Conservation (phyloP, 2,797 vertebrate genomes). For the Echeneis naucrates region DNA sequence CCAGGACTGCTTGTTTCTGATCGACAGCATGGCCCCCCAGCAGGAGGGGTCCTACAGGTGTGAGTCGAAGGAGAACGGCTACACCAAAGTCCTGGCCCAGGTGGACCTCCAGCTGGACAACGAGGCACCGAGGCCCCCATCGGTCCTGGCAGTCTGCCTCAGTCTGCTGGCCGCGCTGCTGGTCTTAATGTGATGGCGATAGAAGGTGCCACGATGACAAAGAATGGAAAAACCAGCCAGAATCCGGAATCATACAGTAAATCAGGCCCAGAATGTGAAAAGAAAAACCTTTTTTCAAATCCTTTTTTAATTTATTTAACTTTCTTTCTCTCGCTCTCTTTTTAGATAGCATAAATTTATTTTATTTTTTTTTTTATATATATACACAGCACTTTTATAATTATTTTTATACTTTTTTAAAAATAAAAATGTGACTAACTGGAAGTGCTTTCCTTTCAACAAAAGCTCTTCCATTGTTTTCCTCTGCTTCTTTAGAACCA, state of each 20-base stretch:
- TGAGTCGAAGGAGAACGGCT: conserved; percentile 64
- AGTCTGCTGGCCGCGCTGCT: conserved; percentile 48
- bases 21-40: conserved; percentile 56
- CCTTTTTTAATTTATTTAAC: too few relatives aligned
- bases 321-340: too few relatives aligned
- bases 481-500: too few relatives aligned
- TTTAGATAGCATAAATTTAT: too few relatives aligned
- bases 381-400: too few relatives aligned
- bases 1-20: conserved; percentile 65
- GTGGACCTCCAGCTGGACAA: conserved; percentile 31
- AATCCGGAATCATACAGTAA: neutral
- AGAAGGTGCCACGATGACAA: neutral
- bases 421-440: too few relatives aligned
- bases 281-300: too few relatives aligned
- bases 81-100: conserved; percentile 16
- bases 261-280: too few relatives aligned
- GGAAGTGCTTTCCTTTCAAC: too few relatives aligned
- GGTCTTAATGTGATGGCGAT: rapidly evolving
- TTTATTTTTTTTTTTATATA: too few relatives aligned
- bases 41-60: conserved; percentile 69
- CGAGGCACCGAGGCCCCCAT: neutral
- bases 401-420: too few relatives aligned
- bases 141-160: conserved; percentile 18
- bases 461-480: too few relatives aligned
- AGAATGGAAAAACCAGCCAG: neutral